A percentile compares a stretch with the other conserved stretches of the same genome.
These are phyloP conservation scores for Orius laevigatus DNA, from an alignment of 1,140 invertebrate species.

Conservation along the genomic window DNA sequence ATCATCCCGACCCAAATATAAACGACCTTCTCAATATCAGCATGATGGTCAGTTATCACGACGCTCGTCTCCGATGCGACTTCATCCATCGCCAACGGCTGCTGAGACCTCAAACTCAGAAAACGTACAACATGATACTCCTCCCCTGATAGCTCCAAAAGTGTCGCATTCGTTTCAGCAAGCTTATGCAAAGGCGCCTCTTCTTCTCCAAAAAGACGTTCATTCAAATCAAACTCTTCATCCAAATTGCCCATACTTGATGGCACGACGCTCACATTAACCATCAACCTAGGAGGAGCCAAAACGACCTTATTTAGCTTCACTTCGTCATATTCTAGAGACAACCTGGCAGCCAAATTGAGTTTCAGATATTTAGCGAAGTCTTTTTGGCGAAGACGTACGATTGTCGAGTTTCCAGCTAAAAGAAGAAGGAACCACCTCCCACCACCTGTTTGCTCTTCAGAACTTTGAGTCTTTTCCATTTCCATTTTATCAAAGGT, in stretches of 20 bases:
- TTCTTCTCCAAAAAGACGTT: slow-evolving; percentile 19
- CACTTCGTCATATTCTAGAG: slow-evolving; percentile 25
- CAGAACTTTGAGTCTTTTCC: not conserved
- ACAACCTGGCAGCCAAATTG: slow-evolving; percentile 26
- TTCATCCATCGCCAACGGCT: slow-evolving; percentile 20
- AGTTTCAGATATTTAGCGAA: slow-evolving; percentile 26
- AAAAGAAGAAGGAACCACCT: slow-evolving; percentile 23
- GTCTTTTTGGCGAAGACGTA: slow-evolving; percentile 23
- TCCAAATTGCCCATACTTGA: slow-evolving; percentile 17
- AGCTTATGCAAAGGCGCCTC: slow-evolving; percentile 24
- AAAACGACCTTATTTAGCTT: slow-evolving; percentile 23
- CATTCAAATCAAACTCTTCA: slow-evolving; percentile 21
- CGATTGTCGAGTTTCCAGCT: slow-evolving; percentile 25
- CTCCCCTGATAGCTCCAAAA: slow-evolving; percentile 26
- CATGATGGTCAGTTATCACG: slow-evolving; percentile 19
- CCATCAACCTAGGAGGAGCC: slow-evolving; percentile 23
- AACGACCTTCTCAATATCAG: slow-evolving; percentile 23
- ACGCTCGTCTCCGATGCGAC: slow-evolving; percentile 12
- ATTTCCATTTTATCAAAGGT: slow-evolving; percentile 9
- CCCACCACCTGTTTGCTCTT: slow-evolving; percentile 9
- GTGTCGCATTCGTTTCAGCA: slow-evolving; percentile 25
- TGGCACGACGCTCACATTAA: slow-evolving; percentile 24
- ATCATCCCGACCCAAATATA: slow-evolving; percentile 22
- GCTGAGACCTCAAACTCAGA: slow-evolving; percentile 19
- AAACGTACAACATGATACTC: slow-evolving; percentile 25